A percentile compares a stretch with the other conserved stretches of the same genome.
Evolutionary conservation across 2,888 invertebrate species (phyloP).

Genomic region (Drosophila borealis): DNA sequence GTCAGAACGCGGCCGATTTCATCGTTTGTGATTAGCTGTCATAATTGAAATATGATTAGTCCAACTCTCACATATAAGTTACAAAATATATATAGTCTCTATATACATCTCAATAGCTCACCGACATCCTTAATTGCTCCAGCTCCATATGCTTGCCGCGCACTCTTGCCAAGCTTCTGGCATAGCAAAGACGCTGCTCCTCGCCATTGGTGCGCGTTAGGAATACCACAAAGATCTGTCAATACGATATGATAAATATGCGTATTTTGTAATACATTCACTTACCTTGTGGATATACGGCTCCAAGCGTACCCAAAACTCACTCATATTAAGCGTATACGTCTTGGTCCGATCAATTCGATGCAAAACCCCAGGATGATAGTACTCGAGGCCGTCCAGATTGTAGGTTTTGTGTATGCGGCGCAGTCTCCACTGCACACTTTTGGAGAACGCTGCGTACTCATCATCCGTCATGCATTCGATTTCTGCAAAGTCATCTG

Average conservation of each 20-base stretch:
- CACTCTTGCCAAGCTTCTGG: slow-evolving; percentile 26
- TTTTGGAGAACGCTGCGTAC: slow-evolving; percentile 21
- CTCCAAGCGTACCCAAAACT: slow-evolving; percentile 46
- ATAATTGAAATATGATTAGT: neutral
- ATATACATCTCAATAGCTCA: slow-evolving; percentile 1
- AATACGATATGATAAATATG: neutral
- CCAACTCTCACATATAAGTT: neutral
- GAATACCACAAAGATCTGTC: slow-evolving; percentile 39
- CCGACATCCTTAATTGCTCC: slow-evolving; percentile 23
- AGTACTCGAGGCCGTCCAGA: slow-evolving; percentile 33
- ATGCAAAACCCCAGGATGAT: slow-evolving; percentile 50
- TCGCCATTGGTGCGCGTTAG: slow-evolving; percentile 40
- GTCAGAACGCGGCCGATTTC: slow-evolving; percentile 33
- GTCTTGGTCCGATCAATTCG: slow-evolving; percentile 38
- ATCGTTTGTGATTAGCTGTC: slow-evolving; percentile 29
- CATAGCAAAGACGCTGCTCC: slow-evolving; percentile 51
- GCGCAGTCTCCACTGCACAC: slow-evolving; percentile 41
- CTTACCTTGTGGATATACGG: slow-evolving; percentile 50
- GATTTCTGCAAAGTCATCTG: slow-evolving; percentile 45
- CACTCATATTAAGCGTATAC: slow-evolving; percentile 37
- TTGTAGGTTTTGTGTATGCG: slow-evolving; percentile 26
- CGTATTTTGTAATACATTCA: neutral
- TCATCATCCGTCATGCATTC: slow-evolving; percentile 38
- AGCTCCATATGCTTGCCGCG: neutral
- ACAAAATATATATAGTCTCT: neutral